Percentiles rank a stretch among this genome's conserved stretches.
Evolutionary conservation across 2,113 vertebrate genomes (phyloP).

Genomic region (Cervus canadensis): DNA sequence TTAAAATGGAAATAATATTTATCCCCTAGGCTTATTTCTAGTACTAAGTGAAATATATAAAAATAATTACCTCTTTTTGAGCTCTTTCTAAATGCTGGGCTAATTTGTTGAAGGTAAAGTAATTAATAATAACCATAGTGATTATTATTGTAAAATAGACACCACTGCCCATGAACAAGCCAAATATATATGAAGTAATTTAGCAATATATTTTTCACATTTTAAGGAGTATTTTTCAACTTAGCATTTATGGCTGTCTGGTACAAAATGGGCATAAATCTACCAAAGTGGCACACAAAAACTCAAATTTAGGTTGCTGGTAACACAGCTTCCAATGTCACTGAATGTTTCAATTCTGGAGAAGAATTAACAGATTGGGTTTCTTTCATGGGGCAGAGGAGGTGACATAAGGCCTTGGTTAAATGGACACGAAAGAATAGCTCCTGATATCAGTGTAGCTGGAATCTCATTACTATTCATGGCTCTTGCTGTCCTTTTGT

Average conservation of each 20-base stretch:
- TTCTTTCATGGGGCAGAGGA: constrained; percentile 25
- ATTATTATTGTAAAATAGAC: background rate
- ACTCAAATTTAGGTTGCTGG: background rate
- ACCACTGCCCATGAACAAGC: background rate
- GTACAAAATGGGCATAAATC: background rate
- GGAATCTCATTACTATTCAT: constrained; percentile 49
- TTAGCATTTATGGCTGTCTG: background rate
- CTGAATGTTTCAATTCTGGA: background rate
- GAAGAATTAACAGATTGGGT: background rate
- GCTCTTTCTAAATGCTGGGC: background rate
- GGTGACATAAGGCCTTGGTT: constrained; percentile 8
- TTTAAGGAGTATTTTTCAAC: background rate
- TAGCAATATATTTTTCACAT: background rate
- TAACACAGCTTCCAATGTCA: background rate
- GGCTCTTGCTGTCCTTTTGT: constrained; percentile 14
- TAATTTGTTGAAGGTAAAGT: background rate
- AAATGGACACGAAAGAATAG: constrained; percentile 43
- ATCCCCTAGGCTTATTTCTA: background rate
- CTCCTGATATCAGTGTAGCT: background rate
- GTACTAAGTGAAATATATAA: background rate
- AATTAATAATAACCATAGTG: background rate
- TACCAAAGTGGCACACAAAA: background rate
- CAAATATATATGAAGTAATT: background rate
- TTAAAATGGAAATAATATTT: background rate
- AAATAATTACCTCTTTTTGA: background rate